Evolutionary conservation across 2,113 vertebrate species (phyloP).

Genomic region (Caracal caracal): DNA sequence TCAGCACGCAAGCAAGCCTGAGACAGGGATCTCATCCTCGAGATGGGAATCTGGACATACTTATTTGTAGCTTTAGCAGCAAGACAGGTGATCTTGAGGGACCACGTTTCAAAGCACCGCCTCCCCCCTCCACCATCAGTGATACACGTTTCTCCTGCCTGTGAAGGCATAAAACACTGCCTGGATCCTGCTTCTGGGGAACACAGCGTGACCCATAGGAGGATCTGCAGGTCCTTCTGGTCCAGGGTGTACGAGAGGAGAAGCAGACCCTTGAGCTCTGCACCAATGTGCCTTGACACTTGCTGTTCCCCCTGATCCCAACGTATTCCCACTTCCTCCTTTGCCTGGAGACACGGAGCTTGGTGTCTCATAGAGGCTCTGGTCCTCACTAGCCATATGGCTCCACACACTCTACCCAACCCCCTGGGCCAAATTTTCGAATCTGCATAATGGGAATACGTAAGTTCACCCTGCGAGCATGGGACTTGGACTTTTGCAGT

Average conservation of each 20-base stretch:
- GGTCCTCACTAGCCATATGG: neutral
- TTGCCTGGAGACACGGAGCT: neutral
- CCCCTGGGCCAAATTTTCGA: neutral
- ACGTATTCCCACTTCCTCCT: rapidly evolving
- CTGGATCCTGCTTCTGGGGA: neutral
- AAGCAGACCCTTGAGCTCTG: rapidly evolving
- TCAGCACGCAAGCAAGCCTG: too few relatives aligned
- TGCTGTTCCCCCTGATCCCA: neutral
- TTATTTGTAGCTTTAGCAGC: neutral
- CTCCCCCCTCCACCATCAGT: rapidly evolving
- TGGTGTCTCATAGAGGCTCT: rapidly evolving
- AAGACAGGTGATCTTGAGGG: neutral
- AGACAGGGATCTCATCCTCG: neutral
- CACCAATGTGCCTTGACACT: rapidly evolving
- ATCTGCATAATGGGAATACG: neutral
- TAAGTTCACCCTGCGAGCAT: neutral
- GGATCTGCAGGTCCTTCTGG: rapidly evolving
- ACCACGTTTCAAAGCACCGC: rapidly evolving
- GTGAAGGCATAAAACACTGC: rapidly evolving
- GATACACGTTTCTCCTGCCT: rapidly evolving
- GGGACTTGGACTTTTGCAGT: neutral
- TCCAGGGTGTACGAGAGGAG: rapidly evolving
- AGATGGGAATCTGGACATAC: neutral
- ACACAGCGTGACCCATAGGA: rapidly evolving
- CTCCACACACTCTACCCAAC: too few relatives aligned